Conservation (phyloP, 1,140 invertebrate genomes). For the Mizuhopecten yessoensis region DNA sequence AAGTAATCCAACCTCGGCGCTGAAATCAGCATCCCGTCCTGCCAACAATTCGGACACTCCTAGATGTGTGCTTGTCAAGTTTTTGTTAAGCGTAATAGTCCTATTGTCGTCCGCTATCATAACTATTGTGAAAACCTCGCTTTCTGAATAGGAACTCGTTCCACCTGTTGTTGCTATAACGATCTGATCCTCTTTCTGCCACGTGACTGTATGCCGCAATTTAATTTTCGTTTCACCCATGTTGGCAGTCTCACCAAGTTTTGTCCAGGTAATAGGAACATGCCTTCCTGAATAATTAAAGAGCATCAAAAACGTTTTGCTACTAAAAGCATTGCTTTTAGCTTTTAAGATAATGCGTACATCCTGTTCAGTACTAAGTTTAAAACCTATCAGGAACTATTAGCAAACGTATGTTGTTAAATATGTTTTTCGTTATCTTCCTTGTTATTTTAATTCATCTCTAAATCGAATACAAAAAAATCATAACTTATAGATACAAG, state of each 20-base stretch:
- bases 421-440: no score
- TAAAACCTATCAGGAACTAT: no score
- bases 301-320: no score
- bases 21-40: conserved; percentile 65
- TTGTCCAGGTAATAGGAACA: conserved; percentile 71
- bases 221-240: conserved; percentile 56
- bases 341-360: no score
- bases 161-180: conserved; percentile 76
- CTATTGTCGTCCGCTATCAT: conserved; percentile 64
- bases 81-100: conserved; percentile 65
- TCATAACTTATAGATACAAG: no score
- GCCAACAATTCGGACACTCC: no score
- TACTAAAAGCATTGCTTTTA: no score
- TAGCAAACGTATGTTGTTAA: no score
- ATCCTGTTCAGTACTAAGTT: no score
- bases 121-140: conserved; percentile 68
- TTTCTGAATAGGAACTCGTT: conserved; percentile 67
- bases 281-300: conserved; percentile 69
- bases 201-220: conserved; percentile 66
- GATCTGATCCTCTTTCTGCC: conserved; percentile 73
- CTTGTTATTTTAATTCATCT: no score
- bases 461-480: no score
- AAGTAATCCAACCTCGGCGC: conserved; percentile 74
- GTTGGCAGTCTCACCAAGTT: conserved; percentile 60
- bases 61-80: conserved; percentile 63